Evolutionary conservation across 2,113 vertebrate species (phyloP).

Genomic region (Ceuthmochares aereus): DNA sequence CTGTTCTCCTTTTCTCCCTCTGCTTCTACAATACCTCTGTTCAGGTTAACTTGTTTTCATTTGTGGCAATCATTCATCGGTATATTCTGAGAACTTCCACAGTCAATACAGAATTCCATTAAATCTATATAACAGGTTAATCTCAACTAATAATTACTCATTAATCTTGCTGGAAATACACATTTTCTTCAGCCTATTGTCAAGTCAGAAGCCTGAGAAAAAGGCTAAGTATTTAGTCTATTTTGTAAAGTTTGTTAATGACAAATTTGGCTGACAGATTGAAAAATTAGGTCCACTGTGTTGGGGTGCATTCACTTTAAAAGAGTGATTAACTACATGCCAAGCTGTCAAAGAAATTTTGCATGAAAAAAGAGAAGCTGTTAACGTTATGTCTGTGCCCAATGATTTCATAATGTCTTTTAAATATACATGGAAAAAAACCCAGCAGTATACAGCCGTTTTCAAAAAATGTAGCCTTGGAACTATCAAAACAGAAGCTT

Average conservation of each 20-base stretch:
- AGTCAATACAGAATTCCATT: conserved; percentile 23
- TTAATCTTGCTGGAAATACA: conserved; percentile 40
- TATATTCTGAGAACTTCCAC: conserved; percentile 10
- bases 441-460: not conserved
- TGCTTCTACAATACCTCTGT: not conserved
- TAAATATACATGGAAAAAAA: not conserved
- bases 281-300: conserved; percentile 14
- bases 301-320: conserved; percentile 25
- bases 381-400: not conserved
- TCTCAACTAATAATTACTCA: conserved; percentile 37
- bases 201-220: not conserved
- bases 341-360: conserved; percentile 50
- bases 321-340: conserved; percentile 36
- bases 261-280: conserved; percentile 31
- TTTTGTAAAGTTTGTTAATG: conserved; percentile 37
- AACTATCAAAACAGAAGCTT: not conserved
- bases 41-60: conserved; percentile 1
- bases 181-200: conserved; percentile 8
- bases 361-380: conserved; percentile 33
- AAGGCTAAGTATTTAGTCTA: not conserved
- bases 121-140: conserved; percentile 8
- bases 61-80: not conserved
- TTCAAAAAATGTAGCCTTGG: not conserved
- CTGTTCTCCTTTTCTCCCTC: not conserved
- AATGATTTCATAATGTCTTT: conserved; percentile 5